Evolutionary conservation across 2,888 invertebrate species (phyloP).

Genomic region (Pyrocoelia pectoralis): DNA sequence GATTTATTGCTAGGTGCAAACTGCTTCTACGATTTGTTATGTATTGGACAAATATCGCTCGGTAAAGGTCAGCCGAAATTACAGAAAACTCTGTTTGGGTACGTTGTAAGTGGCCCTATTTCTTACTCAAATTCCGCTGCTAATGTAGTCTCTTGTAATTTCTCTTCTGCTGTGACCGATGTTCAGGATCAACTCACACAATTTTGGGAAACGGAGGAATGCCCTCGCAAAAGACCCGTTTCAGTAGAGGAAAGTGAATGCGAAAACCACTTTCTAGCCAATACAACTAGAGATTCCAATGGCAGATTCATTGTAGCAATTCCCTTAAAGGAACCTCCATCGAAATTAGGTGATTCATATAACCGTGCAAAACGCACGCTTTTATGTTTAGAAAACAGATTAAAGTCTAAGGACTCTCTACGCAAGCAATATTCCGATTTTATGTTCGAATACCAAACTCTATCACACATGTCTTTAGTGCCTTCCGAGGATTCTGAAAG

Average conservation of each 20-base stretch:
- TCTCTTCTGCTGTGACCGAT: background rate
- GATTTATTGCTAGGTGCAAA: constrained; percentile 23
- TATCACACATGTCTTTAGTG: constrained; percentile 25
- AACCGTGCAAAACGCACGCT: constrained; percentile 38
- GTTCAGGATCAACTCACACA: constrained; percentile 22
- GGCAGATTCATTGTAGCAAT: constrained; percentile 43
- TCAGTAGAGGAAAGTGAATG: constrained; percentile 35
- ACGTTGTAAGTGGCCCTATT: constrained; percentile 16
- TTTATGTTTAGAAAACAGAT: constrained; percentile 31
- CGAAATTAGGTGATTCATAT: constrained; percentile 36
- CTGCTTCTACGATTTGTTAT: constrained; percentile 16
- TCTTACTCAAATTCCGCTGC: background rate
- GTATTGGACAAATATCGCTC: constrained; percentile 19
- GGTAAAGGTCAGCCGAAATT: constrained; percentile 5
- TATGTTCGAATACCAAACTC: constrained; percentile 15
- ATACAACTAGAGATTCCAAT: constrained; percentile 32
- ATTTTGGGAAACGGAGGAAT: constrained; percentile 47
- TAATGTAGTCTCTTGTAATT: background rate
- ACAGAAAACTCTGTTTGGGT: constrained; percentile 28
- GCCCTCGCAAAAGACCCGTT: background rate
- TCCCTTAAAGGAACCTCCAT: constrained; percentile 37
- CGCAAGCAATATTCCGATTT: constrained; percentile 23
- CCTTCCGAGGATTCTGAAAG: too few species aligned
- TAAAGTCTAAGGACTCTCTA: constrained; percentile 33
- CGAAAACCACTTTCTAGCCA: constrained; percentile 40